Conservation (phyloP, 2,888 invertebrate species). For the Lasius platythorax region DNA sequence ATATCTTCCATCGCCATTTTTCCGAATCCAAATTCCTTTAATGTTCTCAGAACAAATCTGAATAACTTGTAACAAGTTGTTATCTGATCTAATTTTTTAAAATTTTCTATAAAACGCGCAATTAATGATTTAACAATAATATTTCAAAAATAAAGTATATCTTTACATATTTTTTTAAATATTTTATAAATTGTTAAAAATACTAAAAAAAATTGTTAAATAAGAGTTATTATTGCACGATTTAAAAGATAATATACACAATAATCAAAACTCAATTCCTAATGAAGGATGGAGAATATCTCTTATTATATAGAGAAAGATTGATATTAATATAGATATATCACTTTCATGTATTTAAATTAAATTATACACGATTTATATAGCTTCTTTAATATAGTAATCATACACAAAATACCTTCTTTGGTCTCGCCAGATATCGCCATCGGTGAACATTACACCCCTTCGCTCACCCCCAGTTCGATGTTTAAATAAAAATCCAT, state of each 20-base stretch:
- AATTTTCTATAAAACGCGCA: background rate
- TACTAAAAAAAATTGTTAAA: background rate
- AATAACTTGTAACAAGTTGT: slow-evolving; percentile 9
- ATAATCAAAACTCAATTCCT: background rate
- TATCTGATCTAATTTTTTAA: background rate
- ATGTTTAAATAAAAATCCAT: slow-evolving; percentile 88
- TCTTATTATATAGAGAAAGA: too few relatives aligned
- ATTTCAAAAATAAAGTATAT: background rate
- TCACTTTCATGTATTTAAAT: background rate
- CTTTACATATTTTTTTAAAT: background rate
- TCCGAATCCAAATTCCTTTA: slow-evolving; percentile 90
- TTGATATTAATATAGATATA: background rate
- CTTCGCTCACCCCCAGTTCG: slow-evolving; percentile 89
- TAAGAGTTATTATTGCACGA: background rate
- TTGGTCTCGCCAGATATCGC: slow-evolving; percentile 89
- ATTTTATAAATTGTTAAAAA: background rate
- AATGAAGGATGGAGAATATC: too few relatives aligned
- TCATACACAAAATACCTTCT: slow-evolving; percentile 83
- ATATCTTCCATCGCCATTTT: slow-evolving; percentile 89
- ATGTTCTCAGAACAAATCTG: slow-evolving; percentile 89
- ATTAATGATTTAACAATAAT: background rate
- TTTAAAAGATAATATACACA: background rate
- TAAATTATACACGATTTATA: background rate
- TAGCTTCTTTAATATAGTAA: background rate
- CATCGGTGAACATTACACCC: slow-evolving; percentile 91